Evolutionary conservation across 2,113 vertebrate genomes (phyloP).

Genomic region (Nyctibius bracteatus): DNA sequence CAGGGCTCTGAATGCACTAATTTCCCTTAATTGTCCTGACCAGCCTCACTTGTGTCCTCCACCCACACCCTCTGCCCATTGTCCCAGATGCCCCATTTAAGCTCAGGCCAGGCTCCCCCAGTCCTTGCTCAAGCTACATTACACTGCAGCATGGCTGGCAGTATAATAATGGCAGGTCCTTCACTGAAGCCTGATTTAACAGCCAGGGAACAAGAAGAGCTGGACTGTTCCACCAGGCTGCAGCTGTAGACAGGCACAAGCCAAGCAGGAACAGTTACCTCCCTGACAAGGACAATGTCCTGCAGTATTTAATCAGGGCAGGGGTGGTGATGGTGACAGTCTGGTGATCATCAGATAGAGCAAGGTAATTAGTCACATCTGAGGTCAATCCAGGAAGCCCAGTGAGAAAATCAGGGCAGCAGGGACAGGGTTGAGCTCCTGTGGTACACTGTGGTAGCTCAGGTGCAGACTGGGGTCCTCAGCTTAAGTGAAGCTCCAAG

Average conservation of each 20-base stretch:
- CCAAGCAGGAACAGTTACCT: not conserved
- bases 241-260: not conserved
- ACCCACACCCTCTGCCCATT: not conserved
- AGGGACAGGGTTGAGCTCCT: not conserved
- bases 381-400: not conserved
- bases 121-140: not conserved
- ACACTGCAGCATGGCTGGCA: not conserved
- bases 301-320: not conserved
- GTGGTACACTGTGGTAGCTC: not conserved
- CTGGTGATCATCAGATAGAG: not conserved
- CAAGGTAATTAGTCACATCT: not conserved
- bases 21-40: not conserved
- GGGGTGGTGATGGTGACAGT: not conserved
- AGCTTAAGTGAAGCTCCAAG: not conserved
- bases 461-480: not conserved
- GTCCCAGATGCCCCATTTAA: not conserved
- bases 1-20: not conserved
- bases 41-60: not conserved
- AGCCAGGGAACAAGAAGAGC: not conserved
- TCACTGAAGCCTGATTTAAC: not conserved
- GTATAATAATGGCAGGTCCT: not conserved
- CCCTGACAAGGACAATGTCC: not conserved
- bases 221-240: not conserved
- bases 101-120: not conserved
- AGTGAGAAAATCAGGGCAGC: not conserved